phyloP scores from a whole-genome alignment of 2,113 vertebrate genomes.

The Mirounga angustirostris region DNA sequence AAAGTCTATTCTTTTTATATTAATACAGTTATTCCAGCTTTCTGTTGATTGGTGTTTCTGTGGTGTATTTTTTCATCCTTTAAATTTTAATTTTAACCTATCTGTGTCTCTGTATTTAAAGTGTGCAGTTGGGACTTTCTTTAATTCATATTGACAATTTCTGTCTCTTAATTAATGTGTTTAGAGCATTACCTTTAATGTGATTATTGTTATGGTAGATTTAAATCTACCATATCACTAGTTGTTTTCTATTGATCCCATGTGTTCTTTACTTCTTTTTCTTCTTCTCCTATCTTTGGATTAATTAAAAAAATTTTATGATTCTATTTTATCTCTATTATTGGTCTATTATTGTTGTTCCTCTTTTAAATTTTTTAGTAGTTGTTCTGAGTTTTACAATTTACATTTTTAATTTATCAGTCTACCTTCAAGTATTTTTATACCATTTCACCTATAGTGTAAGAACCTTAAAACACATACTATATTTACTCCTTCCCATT shows the following conservation, averaged over 20 bases:
- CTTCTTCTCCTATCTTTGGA: not conserved
- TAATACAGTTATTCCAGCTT: not conserved
- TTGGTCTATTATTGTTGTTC: not conserved
- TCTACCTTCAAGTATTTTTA: not conserved
- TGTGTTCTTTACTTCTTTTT: not conserved
- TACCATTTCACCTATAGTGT: not conserved
- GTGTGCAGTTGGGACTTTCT: not conserved
- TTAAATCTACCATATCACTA: not conserved
- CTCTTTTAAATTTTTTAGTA: not conserved
- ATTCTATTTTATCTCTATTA: not conserved
- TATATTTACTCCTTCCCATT: not conserved
- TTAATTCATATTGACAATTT: not conserved
- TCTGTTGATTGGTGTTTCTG: not conserved
- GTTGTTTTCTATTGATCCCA: not conserved
- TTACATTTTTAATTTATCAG: not conserved
- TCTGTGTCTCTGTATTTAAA: not conserved
- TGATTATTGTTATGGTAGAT: not conserved
- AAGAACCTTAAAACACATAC: not conserved
- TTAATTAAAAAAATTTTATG: not conserved
- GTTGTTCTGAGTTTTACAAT: not conserved
- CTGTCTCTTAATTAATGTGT: not conserved
- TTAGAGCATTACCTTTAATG: not conserved
- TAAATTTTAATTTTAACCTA: conserved; percentile 33
- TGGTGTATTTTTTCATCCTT: not conserved
- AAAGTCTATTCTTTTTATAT: not conserved